phyloP scores from a whole-genome alignment of 2,113 vertebrate genomes.

The Herpetotheres cachinnans region DNA sequence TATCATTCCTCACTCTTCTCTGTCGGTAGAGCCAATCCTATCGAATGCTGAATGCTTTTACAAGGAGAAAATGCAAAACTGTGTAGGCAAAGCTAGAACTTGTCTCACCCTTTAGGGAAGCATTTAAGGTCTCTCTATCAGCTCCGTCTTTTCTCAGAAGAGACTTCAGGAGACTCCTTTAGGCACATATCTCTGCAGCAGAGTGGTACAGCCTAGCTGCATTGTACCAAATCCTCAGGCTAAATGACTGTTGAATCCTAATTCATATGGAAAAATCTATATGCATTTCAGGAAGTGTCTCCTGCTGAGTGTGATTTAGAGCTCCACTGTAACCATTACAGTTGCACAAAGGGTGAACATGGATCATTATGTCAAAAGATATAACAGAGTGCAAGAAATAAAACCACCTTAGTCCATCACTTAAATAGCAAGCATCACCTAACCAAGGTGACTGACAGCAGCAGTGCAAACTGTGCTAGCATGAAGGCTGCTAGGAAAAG shows the following conservation, averaged over 20 bases:
- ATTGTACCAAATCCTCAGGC: background rate
- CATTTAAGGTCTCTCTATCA: background rate
- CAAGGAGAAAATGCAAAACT: background rate
- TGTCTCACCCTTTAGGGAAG: background rate
- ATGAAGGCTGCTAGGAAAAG: background rate
- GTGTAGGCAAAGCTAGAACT: background rate
- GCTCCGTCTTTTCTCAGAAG: background rate
- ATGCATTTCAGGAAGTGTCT: background rate
- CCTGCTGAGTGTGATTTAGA: background rate
- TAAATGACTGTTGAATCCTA: background rate
- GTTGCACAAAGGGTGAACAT: background rate
- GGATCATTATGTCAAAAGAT: background rate
- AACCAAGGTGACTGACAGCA: background rate
- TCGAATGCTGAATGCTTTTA: background rate
- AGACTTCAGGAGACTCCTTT: background rate
- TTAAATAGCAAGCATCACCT: background rate
- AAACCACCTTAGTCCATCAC: background rate
- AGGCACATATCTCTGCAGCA: background rate
- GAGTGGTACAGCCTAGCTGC: background rate
- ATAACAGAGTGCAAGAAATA: background rate
- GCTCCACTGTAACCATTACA: background rate
- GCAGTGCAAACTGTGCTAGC: background rate
- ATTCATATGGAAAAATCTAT: background rate
- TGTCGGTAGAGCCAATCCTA: background rate
- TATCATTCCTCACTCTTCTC: background rate